A percentile compares a stretch with the other conserved stretches of the same genome.
These are phyloP conservation scores for Agrotis exclamationis DNA, from an alignment of 2,888 invertebrate species.

Conservation along the genomic window DNA sequence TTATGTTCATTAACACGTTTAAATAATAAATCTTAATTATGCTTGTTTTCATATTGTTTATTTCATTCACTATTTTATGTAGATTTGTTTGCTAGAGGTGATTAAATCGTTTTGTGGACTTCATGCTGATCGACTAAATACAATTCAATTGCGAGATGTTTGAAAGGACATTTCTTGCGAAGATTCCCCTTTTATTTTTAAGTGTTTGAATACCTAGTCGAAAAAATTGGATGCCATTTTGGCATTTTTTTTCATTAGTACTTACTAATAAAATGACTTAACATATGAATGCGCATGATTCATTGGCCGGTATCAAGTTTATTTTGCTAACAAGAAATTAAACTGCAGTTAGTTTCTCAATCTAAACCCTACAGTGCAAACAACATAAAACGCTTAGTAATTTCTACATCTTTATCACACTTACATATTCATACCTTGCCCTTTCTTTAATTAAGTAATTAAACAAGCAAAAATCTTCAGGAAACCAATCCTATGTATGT, in stretches of 20 bases:
- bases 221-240: no score
- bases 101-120: neutral
- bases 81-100: neutral
- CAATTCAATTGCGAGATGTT: no score
- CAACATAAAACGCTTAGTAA: neutral
- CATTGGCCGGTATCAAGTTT: neutral
- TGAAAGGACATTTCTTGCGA: no score
- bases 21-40: conserved; percentile 1
- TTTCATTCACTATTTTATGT: neutral
- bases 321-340: no score
- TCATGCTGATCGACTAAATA: neutral
- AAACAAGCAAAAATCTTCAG: conserved; percentile 26
- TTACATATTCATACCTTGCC: conserved; percentile 8
- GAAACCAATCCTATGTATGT: conserved; percentile 30
- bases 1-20: conserved; percentile 29
- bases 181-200: no score
- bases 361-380: neutral
- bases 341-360: neutral
- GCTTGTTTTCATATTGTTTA: neutral
- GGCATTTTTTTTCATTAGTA: no score
- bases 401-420: conserved; percentile 8
- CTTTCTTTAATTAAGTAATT: conserved; percentile 28
- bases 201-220: no score
- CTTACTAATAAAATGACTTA: no score
- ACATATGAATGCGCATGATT: neutral